phyloP scores from a whole-genome alignment of 2,113 vertebrate species.

The Melanerpes formicivorus region DNA sequence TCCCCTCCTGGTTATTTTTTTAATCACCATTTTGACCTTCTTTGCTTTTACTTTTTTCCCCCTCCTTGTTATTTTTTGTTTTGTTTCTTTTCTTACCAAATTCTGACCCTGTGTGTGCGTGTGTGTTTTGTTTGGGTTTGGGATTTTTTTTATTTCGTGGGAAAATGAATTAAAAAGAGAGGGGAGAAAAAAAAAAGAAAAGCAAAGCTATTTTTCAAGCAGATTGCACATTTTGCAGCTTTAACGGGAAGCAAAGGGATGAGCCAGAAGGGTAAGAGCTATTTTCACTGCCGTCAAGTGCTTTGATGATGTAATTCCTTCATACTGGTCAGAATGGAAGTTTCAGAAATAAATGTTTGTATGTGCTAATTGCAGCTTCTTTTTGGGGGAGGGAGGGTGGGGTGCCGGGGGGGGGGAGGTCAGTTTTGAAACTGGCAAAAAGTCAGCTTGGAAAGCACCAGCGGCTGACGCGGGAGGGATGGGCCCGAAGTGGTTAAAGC shows the following conservation, averaged over 20 bases:
- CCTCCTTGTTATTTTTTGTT: no score
- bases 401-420: neutral
- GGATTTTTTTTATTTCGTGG: constrained; percentile 67
- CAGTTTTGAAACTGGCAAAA: constrained; percentile 47
- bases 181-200: constrained; percentile 70
- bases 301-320: constrained; percentile 86
- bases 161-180: constrained; percentile 73
- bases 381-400: neutral
- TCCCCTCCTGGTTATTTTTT: no score
- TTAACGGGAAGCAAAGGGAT: constrained; percentile 81
- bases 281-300: constrained; percentile 87
- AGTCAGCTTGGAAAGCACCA: neutral
- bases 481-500: neutral
- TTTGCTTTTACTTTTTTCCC: no score
- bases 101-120: no score
- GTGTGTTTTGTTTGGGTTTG: no score
- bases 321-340: constrained; percentile 77
- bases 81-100: no score
- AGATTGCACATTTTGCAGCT: constrained; percentile 88
- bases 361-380: constrained; percentile 74
- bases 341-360: constrained; percentile 88
- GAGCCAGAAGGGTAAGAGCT: constrained; percentile 80
- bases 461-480: neutral
- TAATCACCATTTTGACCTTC: no score
- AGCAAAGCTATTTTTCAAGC: constrained; percentile 86